Base-by-base conservation (phyloP, 2,113 vertebrate genomes). In the Plestiodon gilberti region DNA sequence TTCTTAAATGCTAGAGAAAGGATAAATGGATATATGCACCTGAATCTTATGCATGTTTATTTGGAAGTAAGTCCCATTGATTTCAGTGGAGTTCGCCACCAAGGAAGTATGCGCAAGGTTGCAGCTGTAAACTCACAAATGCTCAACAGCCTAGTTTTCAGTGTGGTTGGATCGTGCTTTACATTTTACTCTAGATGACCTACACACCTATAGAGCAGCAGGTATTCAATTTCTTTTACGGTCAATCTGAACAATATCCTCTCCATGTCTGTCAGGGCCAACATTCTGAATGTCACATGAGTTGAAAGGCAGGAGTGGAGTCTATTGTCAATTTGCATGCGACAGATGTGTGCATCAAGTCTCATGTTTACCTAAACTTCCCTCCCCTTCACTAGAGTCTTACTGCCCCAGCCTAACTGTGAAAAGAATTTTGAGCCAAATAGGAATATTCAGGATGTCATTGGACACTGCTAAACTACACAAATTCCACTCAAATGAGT, bases 401-500 rank as follows among this genome's bases (percentile, higher is more conserved):
- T 92, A 74, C 25, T 85, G 78, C 22, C 85, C 70, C 33, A 81
- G 52, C 84, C 38, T 17, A 78, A 93, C 17, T 0, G 0, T 65
- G 74, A 62, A 59, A 67, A 83, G 70, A 80, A 83, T 25, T 88
- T 75, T 78, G 89, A 85, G 73, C 23, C 84, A 79, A 89, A 91
- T 82, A 52, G 43, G 83, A 92, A 85, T 0, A 0, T 79, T 86
- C 17, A 89, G 90, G 92, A 84, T 40, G 48, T 64, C 87, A 81
- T 73, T 67, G 90, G 87, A 91, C 90, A 69, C 85, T 89, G 55
- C 91, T 93, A 92, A 94, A 83, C 87, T 74, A 91, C 89, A 93
- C 81, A 85, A 95, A 89, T 76, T 78, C 57, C 76, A 77, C 88
- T 94, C 87, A 94, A 94, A 93, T 90, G 82, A 93, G 87, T 87